Conservation (phyloP, 1,140 invertebrate genomes). For the Leptinotarsa undecemlineata region DNA sequence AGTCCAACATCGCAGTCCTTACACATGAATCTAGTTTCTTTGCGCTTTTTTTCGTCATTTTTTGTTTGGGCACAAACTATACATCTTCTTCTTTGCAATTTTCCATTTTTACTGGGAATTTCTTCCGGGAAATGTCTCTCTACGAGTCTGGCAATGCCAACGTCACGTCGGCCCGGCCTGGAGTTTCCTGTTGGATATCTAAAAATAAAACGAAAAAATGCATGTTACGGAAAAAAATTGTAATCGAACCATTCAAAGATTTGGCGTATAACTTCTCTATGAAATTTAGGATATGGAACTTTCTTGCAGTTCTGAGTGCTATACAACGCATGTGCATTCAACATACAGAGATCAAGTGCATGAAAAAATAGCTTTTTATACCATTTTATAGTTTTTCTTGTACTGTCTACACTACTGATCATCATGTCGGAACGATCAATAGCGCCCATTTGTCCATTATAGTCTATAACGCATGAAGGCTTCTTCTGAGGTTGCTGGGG, state of each 20-base stretch:
- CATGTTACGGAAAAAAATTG: constrained; percentile 3
- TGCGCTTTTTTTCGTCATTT: constrained; percentile 25
- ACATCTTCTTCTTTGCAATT: constrained; percentile 29
- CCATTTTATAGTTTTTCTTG: constrained; percentile 45
- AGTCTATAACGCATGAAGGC: constrained; percentile 43
- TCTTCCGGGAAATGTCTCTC: constrained; percentile 27
- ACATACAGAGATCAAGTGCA: constrained; percentile 41
- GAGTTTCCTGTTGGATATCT: background rate
- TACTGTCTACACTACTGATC: constrained; percentile 29
- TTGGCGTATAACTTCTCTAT: constrained; percentile 8
- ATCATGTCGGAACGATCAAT: constrained; percentile 51
- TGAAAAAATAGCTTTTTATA: constrained; percentile 51
- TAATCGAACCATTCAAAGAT: constrained; percentile 11
- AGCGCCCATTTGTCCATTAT: constrained; percentile 50
- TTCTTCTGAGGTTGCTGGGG: constrained; percentile 38
- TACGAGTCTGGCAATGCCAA: constrained; percentile 20
- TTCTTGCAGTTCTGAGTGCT: background rate
- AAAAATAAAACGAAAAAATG: constrained; percentile 8
- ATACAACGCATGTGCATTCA: constrained; percentile 41
- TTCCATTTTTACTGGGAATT: constrained; percentile 18
- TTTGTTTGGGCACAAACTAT: constrained; percentile 26
- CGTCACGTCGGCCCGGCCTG: background rate
- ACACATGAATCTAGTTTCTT: constrained; percentile 30
- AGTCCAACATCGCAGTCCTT: constrained; percentile 34
- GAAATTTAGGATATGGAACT: background rate